Evolutionary conservation across 2,888 invertebrate genomes (phyloP), one percentile per base, ranked within the genome.

Genomic region (Rotaria macrura): DNA sequence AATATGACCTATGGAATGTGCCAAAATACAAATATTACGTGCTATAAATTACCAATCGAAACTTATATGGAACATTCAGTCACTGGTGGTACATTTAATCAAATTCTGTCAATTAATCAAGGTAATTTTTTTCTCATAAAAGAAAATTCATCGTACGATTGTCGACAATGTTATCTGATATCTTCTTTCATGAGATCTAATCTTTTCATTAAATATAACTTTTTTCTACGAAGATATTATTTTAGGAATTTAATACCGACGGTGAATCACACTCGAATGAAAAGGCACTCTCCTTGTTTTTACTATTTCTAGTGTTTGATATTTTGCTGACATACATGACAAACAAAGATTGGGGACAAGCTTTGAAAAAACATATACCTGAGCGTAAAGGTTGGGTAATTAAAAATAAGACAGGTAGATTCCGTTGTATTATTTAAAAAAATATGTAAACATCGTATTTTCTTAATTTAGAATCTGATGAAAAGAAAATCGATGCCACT

Each of bases 1-100:
- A 85, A 85, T 57, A 65, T 85, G 34, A 85, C 85, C 34, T 72
- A 57, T 25, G 34, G 29, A 83, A 47, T 43, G 40, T 85, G 85
- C 72, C 65, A 65, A 23, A 40, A 84, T 38, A 43, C 49, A 34
- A 65, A 85, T 34, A 85, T 85, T n/a, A 38, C 49, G 25, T 83
- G 49, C 38, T 84, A 65, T n/a, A 34, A 49, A 49, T 49, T 85
- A 49, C 85, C 85, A 10, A 85, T 85, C 38, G 85, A 85, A 85
- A 84, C 57, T n/a, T 85, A 84, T 65, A 84, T 85, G 84, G 57
- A 40, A 23, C 83, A 57, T 34, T 47, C 57, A n/a, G 38, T 34
- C 10, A 34, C 20, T n/a, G 85, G 79, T n/a, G 79, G 79, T 25
- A n/a, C 79, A 43, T 79, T 79, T 9, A 79, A 79, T 79, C 79